Conservation (phyloP, 2,797 vertebrate genomes). For the Odontamblyopus lacepedii region DNA sequence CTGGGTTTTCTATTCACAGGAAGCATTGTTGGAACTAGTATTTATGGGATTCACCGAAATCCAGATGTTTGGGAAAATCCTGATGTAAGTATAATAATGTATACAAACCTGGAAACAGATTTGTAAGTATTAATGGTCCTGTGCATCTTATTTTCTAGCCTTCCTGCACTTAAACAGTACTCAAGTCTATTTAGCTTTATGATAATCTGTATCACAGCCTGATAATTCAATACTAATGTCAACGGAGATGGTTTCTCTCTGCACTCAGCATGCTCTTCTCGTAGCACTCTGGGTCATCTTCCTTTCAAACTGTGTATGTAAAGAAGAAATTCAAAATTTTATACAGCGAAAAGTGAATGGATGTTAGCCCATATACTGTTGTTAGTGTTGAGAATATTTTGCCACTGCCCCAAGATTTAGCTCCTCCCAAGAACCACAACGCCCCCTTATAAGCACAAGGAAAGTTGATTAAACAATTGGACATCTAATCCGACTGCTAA, state of each 20-base stretch:
- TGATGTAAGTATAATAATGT: conserved; percentile 56
- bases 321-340: background rate
- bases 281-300: background rate
- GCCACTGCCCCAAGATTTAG: no score
- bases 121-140: background rate
- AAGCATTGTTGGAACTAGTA: conserved; percentile 47
- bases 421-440: background rate
- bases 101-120: background rate
- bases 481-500: background rate
- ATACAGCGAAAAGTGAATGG: no score
- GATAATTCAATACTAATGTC: no score
- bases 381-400: no score
- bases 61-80: conserved; percentile 78
- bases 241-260: background rate
- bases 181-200: background rate
- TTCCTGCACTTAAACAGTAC: background rate
- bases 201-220: no score
- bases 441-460: background rate
- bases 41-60: conserved; percentile 75
- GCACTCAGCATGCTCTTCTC: background rate
- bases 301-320: background rate
- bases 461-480: background rate
- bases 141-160: background rate
- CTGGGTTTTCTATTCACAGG: conserved; percentile 45
- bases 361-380: no score